Evolutionary conservation across 1,140 invertebrate species (phyloP), one percentile per base, ranked within the genome.

Genomic region (Vanessa atalanta): DNA sequence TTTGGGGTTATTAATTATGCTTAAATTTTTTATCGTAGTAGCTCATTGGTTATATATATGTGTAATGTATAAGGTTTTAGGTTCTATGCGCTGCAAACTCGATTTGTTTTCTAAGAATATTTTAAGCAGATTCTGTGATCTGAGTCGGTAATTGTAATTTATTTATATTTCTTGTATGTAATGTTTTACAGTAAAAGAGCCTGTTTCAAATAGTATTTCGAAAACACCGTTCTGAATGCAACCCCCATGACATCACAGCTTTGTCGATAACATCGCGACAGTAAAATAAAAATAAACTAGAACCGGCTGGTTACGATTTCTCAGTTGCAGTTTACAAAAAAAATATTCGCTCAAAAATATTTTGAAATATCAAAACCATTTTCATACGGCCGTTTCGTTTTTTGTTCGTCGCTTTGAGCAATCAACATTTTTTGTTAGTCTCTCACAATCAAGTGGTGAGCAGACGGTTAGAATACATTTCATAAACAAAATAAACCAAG

Each of bases 381-480:
- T 69, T 57, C 47, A 20, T 53, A 63, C 15, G 26, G 11, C 14
- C 5, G 20, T 51, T 48, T 60, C 37, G 15, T 23, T 57, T 14
- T 65, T 66, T 16, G 65, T 26, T 37, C 60, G 14, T 50, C 50
- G 31, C 71, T 72, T 72, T 72, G 71, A 50, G 47, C 71, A 72
- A 72, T 72, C 65, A 72, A 23, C 37, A n/a, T 60, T 72, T 67
- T 53, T 72, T 69, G 37, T 71, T 70, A 51, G n/a, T n/a, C 14
- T 9, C 55, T 9, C 55, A 43, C 53, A 72, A 72, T 72, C 71
- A 72, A 53, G 53, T 57, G 67, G 15, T 16, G 51, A 47, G 31
- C 11, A 37, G 51, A 47, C n/a, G 47, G 20, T 16, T 20, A 23
- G 26, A 69, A 57, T 43, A 23, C 5, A 6, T 16, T 57, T 57